Conservation (phyloP, 2,797 vertebrate genomes). For the Gorsachius magnificus region DNA sequence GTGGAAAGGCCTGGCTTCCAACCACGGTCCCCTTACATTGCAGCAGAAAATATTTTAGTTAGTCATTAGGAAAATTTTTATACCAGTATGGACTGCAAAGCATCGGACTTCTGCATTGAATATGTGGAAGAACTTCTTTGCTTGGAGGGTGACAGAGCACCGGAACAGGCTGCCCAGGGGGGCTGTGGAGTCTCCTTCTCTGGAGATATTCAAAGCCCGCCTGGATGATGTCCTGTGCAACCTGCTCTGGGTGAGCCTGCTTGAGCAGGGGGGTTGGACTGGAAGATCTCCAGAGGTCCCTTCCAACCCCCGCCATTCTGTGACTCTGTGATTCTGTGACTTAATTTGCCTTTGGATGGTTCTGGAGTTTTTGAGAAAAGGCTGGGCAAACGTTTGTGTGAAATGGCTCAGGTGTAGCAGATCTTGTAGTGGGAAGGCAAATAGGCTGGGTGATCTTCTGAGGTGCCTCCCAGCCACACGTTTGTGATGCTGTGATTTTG, state of each 20-base stretch:
- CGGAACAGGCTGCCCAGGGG: too few species aligned
- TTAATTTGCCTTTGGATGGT: neutral
- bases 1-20: neutral
- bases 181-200: too few species aligned
- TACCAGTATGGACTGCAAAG: neutral
- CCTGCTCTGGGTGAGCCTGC: too few species aligned
- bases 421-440: neutral
- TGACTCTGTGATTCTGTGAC: too few species aligned
- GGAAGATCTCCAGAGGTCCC: too few species aligned
- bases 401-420: neutral
- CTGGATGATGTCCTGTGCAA: too few species aligned
- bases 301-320: too few species aligned
- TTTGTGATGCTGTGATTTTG: neutral
- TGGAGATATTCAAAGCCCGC: too few species aligned
- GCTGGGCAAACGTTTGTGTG: neutral
- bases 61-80: neutral
- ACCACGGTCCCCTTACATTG: neutral
- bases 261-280: too few species aligned
- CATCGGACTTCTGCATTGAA: too few species aligned
- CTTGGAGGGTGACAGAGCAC: too few species aligned
- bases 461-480: neutral
- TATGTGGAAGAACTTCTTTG: too few species aligned
- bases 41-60: neutral
- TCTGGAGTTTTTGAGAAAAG: neutral
- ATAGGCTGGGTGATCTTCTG: neutral